Conservation (phyloP, 30 jellyfish, hydroid and myxozoan species). For the Aurelia sp. region DNA sequence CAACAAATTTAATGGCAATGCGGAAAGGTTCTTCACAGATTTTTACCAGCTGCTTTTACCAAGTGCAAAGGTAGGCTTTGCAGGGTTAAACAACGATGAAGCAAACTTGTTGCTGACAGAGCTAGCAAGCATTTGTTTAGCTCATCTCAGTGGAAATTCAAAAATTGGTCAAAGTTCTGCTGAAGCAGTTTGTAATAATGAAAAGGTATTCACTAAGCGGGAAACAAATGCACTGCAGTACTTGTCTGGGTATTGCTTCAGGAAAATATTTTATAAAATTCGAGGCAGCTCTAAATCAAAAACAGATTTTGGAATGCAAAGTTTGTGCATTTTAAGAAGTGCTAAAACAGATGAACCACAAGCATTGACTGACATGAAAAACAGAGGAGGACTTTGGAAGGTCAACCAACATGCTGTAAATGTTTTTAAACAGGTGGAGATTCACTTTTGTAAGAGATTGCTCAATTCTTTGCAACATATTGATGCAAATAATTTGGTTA, state of each 20-base stretch:
- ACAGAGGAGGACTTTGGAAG: slow-evolving; percentile 49
- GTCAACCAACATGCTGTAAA: slow-evolving; percentile 19
- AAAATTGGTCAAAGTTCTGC: neutral
- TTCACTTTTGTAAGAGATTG: neutral
- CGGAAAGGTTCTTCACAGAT: neutral
- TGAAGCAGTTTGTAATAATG: neutral
- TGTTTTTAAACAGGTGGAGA: slow-evolving; percentile 25
- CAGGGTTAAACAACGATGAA: neutral
- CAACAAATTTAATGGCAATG: slow-evolving; percentile 16
- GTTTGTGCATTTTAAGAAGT: neutral
- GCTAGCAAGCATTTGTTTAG: slow-evolving; percentile 25
- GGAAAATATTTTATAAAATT: slow-evolving; percentile 2
- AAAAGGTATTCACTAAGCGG: slow-evolving; percentile 4
- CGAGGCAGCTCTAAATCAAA: slow-evolving; percentile 20
- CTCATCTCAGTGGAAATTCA: slow-evolving; percentile 9
- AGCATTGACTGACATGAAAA: slow-evolving; percentile 2
- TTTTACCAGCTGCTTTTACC: slow-evolving; percentile 15
- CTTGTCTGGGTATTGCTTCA: slow-evolving; percentile 25
- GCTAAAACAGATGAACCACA: slow-evolving; percentile 29
- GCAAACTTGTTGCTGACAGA: slow-evolving; percentile 16
- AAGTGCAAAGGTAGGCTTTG: neutral
- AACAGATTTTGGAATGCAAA: neutral
- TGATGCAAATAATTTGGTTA: slow-evolving; percentile 16
- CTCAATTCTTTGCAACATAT: slow-evolving; percentile 3
- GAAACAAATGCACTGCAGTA: slow-evolving; percentile 22